A percentile compares a stretch with the other conserved stretches of the same genome.
These are phyloP conservation scores for Sphaerodactylus townsendi DNA, from an alignment of 2,113 vertebrate genomes.

Conservation along the genomic window DNA sequence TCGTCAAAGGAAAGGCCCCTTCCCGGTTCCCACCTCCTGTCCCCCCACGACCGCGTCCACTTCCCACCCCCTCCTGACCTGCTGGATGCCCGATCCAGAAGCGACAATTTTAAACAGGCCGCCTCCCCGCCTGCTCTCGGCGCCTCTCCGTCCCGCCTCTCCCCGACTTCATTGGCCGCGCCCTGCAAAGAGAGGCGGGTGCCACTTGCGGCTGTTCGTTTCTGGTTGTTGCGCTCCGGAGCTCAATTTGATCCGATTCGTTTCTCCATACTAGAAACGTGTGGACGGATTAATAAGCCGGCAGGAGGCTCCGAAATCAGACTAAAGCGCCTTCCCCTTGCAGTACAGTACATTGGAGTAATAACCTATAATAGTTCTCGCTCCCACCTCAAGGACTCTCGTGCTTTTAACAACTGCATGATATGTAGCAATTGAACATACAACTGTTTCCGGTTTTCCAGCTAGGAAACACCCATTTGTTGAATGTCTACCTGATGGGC, in stretches of 20 bases:
- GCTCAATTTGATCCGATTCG: not conserved
- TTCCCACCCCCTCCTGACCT: no score
- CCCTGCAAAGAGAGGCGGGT: no score
- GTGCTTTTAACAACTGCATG: not conserved
- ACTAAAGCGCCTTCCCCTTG: not conserved
- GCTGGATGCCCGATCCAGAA: no score
- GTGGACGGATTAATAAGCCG: not conserved
- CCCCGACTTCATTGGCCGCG: not conserved
- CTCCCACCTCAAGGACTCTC: not conserved
- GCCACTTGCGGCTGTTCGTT: not conserved
- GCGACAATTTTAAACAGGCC: not conserved
- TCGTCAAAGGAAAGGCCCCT: not conserved
- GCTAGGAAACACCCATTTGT: not conserved
- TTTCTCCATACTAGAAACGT: not conserved
- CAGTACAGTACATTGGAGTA: not conserved
- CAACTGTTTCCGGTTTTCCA: no score
- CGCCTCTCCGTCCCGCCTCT: not conserved
- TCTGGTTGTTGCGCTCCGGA: not conserved
- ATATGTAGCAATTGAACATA: not conserved
- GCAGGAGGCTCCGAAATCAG: not conserved
- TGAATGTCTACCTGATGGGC: not conserved
- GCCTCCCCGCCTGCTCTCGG: not conserved
- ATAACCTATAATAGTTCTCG: no score
- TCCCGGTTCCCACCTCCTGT: not conserved
- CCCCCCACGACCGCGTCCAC: not conserved